Conservation (phyloP, 2,888 invertebrate genomes). For the Acanthosoma haemorrhoidale region DNA sequence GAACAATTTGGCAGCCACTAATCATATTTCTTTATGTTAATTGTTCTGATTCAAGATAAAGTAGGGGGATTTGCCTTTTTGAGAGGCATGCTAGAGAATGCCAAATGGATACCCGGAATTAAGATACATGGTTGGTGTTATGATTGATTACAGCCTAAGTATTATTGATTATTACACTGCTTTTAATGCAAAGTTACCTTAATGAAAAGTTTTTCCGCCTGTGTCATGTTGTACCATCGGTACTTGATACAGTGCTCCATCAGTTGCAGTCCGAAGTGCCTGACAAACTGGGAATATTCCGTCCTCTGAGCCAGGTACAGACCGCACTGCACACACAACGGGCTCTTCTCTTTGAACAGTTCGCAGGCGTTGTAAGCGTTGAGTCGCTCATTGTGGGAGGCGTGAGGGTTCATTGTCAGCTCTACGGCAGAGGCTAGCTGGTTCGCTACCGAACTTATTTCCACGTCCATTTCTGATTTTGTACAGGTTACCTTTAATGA, state of each 20-base stretch:
- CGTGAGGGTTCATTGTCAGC: constrained; percentile 72
- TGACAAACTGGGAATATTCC: constrained; percentile 69
- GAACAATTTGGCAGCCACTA: too few relatives aligned
- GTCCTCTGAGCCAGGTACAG: constrained; percentile 68
- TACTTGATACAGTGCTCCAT: constrained; percentile 92
- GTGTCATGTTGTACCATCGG: constrained; percentile 83
- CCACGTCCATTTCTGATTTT: constrained; percentile 35
- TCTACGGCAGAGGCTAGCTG: constrained; percentile 70
- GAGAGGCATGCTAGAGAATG: neutral
- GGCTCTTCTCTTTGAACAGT: constrained; percentile 56
- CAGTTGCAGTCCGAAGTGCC: constrained; percentile 86
- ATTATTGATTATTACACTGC: neutral
- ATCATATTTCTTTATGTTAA: too few relatives aligned
- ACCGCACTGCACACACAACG: constrained; percentile 82
- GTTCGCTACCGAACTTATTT: constrained; percentile 38
- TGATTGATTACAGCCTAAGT: too few relatives aligned
- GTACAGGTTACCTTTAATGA: neutral
- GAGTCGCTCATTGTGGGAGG: constrained; percentile 66
- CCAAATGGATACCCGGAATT: too few relatives aligned
- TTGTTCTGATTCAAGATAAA: too few relatives aligned
- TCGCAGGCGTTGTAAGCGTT: constrained; percentile 83
- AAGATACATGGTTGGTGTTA: too few relatives aligned
- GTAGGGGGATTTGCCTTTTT: too few relatives aligned
- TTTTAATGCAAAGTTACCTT: constrained; percentile 54
- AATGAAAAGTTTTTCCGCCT: constrained; percentile 81